Base-by-base conservation (phyloP, 2,113 vertebrate species). In the Burhinus oedicnemus region DNA sequence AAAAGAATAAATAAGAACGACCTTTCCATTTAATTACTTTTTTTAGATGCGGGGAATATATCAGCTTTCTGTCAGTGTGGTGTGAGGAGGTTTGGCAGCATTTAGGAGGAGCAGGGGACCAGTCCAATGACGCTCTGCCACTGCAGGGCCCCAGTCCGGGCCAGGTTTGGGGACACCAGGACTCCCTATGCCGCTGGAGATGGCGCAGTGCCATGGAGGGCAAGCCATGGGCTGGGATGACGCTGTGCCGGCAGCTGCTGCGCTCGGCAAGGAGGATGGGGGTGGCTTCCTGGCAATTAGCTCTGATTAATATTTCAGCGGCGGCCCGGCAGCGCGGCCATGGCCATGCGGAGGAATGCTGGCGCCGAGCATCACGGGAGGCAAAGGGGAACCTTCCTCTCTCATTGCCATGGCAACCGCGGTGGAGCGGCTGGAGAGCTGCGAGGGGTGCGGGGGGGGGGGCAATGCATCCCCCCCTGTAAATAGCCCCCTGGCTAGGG, bases 381-480 rank as follows among this genome's bases (percentile, higher is more conserved):
- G 45, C 1, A 7, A 30, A 80, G 83, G 52, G 40, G 86, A 91
- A 17, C 93, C 94, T 81, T 68, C 88, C 84, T 90, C 85, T 22
- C 86, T 20, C 60, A 23, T 94, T 68, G 92, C 93, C 95, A 95
- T 96, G 93, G 96, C 95, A 96, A 97, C 95, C 2, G 9, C 3
- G 5, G 58, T 9, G 5, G 29, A 47, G 30, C 6, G 32, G 54
- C 70, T 85, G 92, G 38, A 69, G 83, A 76, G 72, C 58, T 26
- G 65, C 5, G 44, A 19, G 32, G 64, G 87, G 86, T 4, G 6
- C 6, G 16, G 42, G 45, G 49, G 47, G 69, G 68, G 74, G 26
- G 40, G 40, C 40, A 40, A 40, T 40, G 40, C 40, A 40, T 40
- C 40, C 40, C 40, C 40, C 40, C 40, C 40, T 40, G 40, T 40